These are phyloP conservation scores for Malurus melanocephalus DNA, from an alignment of 2,113 vertebrate genomes.

Conservation along the genomic window DNA sequence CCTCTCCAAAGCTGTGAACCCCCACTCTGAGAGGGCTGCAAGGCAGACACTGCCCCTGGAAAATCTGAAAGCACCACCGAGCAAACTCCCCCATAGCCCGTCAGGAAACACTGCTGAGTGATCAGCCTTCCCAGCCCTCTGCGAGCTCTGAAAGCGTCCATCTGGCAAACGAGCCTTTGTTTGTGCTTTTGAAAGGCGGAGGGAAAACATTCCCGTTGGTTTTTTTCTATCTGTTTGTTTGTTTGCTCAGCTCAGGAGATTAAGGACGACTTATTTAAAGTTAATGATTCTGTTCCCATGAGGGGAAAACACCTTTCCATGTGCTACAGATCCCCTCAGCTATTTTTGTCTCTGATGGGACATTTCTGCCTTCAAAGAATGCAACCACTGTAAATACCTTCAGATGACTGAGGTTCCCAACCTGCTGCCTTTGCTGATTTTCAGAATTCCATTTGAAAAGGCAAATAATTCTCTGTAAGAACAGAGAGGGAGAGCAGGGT, in stretches of 20 bases:
- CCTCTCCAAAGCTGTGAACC: neutral
- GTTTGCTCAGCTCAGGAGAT: conserved; percentile 46
- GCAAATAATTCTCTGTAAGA: neutral
- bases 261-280: conserved; percentile 44
- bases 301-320: conserved; percentile 29
- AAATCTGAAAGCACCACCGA: neutral
- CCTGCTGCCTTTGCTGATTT: neutral
- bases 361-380: conserved; percentile 28
- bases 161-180: conserved; percentile 49
- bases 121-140: conserved; percentile 22
- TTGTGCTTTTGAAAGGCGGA: conserved; percentile 52
- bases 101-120: conserved; percentile 7
- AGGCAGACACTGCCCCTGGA: neutral
- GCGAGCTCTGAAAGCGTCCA: conserved; percentile 35
- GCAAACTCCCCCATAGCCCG: neutral
- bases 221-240: conserved; percentile 50
- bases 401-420: neutral
- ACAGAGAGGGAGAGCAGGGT: neutral
- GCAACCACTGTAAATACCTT: conserved; percentile 16
- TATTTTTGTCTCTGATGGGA: conserved; percentile 25
- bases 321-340: conserved; percentile 12
- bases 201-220: neutral
- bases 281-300: conserved; percentile 23
- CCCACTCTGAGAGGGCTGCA: neutral
- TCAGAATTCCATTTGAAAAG: neutral